A percentile compares a stretch with the other conserved stretches of the same genome.
Conservation (phyloP, 2,113 vertebrate species). For the Thunnus maccoyii region DNA sequence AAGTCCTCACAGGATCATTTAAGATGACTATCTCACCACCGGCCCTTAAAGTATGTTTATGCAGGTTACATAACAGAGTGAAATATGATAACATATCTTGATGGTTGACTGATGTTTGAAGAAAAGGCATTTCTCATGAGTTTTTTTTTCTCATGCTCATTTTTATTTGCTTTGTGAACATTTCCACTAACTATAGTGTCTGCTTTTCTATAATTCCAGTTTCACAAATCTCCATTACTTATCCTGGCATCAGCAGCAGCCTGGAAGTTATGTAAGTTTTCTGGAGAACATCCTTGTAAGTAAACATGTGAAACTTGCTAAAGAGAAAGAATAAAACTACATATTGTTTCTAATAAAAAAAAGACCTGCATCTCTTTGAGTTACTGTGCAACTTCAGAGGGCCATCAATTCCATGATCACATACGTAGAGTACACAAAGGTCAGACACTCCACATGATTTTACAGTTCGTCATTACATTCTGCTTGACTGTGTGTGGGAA, state of each 20-base stretch:
- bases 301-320: background rate
- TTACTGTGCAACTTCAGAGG: background rate
- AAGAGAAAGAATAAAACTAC: background rate
- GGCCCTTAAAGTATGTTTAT: too few species aligned
- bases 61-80: background rate
- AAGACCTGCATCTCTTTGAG: background rate
- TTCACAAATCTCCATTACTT: background rate
- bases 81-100: too few species aligned
- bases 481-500: background rate
- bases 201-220: constrained; percentile 15
- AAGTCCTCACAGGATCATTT: background rate
- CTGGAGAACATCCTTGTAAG: background rate
- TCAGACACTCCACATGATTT: background rate
- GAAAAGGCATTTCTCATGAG: too few species aligned
- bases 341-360: background rate
- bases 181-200: background rate
- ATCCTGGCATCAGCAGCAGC: background rate
- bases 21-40: background rate
- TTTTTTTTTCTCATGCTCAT: background rate
- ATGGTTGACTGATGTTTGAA: too few species aligned
- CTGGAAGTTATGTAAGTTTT: too few species aligned
- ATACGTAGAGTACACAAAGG: background rate
- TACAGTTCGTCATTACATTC: background rate
- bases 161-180: background rate
- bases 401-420: background rate